Conservation (phyloP, 2,797 vertebrate species). For the Amazona finschi region DNA sequence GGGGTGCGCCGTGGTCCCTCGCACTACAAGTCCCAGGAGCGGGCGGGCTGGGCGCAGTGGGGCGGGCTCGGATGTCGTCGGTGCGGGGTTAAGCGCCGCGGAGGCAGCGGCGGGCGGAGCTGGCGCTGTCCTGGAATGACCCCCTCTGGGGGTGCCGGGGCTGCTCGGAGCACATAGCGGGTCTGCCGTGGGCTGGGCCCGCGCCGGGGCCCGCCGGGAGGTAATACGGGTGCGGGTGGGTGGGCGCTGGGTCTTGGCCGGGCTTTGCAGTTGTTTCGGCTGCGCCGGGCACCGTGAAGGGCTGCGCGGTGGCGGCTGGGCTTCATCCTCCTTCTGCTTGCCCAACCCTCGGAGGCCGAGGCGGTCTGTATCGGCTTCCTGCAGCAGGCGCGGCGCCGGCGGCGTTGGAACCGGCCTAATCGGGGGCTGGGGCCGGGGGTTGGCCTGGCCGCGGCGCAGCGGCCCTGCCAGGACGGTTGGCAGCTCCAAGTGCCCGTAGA, state of each 20-base stretch:
- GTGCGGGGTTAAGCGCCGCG: neutral
- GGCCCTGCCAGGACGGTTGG: too few species aligned
- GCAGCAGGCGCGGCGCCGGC: neutral
- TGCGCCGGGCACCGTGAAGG: too few species aligned
- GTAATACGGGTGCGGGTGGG: neutral
- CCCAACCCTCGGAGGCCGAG: neutral
- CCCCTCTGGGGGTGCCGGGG: neutral
- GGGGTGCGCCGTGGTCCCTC: neutral
- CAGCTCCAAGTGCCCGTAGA: neutral
- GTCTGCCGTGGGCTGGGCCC: neutral
- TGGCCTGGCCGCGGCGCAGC: neutral
- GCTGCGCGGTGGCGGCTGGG: neutral
- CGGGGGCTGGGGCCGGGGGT: neutral
- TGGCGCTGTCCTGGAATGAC: slow-evolving; percentile 24
- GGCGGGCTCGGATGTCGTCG: neutral
- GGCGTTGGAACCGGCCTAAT: neutral
- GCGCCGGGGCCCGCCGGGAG: neutral
- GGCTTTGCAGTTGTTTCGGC: neutral
- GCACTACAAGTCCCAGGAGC: slow-evolving; percentile 56
- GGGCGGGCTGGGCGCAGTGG: neutral
- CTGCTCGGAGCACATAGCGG: neutral
- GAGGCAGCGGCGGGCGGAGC: neutral
- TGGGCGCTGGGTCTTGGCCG: neutral
- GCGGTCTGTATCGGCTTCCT: neutral
- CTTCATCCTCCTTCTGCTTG: neutral